Evolutionary conservation across 37 sponge, comb jelly and placozoan genomes (phyloP).

Genomic region (Chondrosia reniformis): DNA sequence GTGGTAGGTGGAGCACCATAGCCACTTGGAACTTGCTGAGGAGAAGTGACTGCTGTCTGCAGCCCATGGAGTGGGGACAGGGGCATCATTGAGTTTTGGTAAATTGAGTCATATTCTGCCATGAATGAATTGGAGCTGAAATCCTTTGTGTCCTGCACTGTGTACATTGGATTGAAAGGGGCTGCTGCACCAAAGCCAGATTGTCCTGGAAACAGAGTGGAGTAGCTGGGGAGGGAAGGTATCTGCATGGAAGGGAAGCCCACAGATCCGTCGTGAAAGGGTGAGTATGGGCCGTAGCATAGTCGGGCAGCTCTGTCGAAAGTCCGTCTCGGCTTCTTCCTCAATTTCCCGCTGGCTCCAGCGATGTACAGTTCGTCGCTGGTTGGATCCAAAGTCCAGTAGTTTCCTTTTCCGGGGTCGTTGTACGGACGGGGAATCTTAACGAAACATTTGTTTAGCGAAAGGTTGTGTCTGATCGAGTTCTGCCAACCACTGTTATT

Average conservation of each 20-base stretch:
- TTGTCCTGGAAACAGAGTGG: background rate
- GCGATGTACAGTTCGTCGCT: conserved; percentile 90
- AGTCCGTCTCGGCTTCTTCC: conserved; percentile 74
- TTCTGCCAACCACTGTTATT: conserved; percentile 99
- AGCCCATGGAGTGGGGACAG: conserved; percentile 49
- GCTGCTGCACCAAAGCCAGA: background rate
- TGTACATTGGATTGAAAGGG: background rate
- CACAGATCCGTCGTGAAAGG: conserved; percentile 22
- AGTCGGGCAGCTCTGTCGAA: conserved; percentile 18
- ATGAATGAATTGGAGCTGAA: too few relatives aligned
- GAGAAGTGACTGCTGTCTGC: too few relatives aligned
- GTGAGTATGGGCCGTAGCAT: conserved; percentile 42
- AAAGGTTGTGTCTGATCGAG: conserved; percentile 94
- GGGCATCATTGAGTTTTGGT: too few relatives aligned
- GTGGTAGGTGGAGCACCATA: conserved; percentile 48
- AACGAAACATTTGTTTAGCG: conserved; percentile 94
- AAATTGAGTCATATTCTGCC: too few relatives aligned
- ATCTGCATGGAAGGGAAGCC: conserved; percentile 45
- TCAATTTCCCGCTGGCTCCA: conserved; percentile 78
- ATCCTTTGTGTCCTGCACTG: too few relatives aligned
- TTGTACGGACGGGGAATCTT: conserved; percentile 91
- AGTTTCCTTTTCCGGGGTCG: conserved; percentile 97
- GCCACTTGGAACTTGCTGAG: background rate
- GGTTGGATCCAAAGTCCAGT: conserved; percentile 90
- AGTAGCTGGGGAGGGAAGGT: conserved; percentile 30